These are phyloP conservation scores for Holothuria glaberrima DNA, from an alignment of 35 echinoderm and acorn worm genomes.

Conservation along the genomic window DNA sequence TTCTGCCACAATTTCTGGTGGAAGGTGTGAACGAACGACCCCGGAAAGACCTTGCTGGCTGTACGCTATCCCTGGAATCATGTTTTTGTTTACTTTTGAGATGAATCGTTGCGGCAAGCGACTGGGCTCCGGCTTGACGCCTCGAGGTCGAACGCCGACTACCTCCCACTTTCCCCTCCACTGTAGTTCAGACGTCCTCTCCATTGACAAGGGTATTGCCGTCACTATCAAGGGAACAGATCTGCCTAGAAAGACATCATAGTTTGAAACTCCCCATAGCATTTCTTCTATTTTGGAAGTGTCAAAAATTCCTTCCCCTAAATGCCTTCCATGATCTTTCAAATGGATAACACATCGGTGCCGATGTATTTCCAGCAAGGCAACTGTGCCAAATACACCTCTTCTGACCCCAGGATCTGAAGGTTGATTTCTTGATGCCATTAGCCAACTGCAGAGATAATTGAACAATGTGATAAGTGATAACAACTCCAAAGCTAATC, in stretches of 20 bases:
- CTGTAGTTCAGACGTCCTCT: background rate
- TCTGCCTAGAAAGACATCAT: background rate
- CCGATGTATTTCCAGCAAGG: background rate
- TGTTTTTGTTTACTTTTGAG: background rate
- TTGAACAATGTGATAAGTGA: no score
- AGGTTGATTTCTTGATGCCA: background rate
- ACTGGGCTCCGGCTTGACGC: background rate
- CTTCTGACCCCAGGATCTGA: background rate
- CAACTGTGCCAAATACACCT: conserved; percentile 8
- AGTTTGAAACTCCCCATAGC: background rate
- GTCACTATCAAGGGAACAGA: background rate
- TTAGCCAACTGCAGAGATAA: no score
- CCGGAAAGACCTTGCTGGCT: background rate
- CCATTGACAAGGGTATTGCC: background rate
- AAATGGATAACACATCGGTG: conserved; percentile 10
- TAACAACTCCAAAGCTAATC: no score
- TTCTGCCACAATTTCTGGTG: no score
- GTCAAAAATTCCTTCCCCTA: conserved; percentile 6
- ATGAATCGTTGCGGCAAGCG: background rate
- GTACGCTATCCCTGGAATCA: background rate
- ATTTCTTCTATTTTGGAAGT: background rate
- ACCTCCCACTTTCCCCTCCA: conserved; percentile 6
- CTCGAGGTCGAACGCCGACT: background rate
- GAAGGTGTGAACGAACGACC: background rate
- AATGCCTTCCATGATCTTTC: background rate